Conservation (phyloP, 1,140 invertebrate genomes). For the Zaprionus ornatus region DNA sequence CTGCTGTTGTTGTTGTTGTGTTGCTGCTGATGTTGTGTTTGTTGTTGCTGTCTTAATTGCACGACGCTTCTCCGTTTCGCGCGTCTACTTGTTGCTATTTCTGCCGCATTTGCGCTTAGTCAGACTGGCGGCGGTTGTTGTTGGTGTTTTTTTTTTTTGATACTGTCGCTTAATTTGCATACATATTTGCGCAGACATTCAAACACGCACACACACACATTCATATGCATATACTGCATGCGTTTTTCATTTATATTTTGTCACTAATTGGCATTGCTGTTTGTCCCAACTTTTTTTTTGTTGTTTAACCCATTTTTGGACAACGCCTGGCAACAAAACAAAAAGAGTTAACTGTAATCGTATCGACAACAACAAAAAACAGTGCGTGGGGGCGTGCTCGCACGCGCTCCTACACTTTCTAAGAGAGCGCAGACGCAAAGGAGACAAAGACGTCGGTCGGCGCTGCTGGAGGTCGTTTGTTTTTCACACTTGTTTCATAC, state of each 20-base stretch:
- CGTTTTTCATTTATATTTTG: conserved; percentile 69
- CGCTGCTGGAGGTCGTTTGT: conserved; percentile 74
- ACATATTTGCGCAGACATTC: conserved; percentile 26
- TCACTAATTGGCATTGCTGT: conserved; percentile 76
- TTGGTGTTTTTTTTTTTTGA: conserved; percentile 37
- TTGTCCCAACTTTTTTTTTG: conserved; percentile 42
- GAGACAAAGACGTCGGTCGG: conserved; percentile 42
- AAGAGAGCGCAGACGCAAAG: conserved; percentile 47
- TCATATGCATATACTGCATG: conserved; percentile 34
- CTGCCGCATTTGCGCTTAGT: conserved; percentile 72
- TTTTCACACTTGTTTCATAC: conserved; percentile 75
- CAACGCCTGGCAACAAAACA: conserved; percentile 23
- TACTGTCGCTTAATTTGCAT: conserved; percentile 52
- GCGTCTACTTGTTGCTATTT: conserved; percentile 74
- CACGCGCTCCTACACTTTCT: conserved; percentile 59
- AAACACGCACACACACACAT: conserved; percentile 14
- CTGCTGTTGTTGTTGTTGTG: conserved; percentile 44
- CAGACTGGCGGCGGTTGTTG: conserved; percentile 68
- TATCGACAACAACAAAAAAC: conserved; percentile 47
- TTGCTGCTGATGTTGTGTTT: conserved; percentile 56
- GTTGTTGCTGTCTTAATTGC: conserved; percentile 72
- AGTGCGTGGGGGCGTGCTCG: conserved; percentile 68
- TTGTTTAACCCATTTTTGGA: conserved; percentile 49
- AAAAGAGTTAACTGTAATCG: conserved; percentile 8
- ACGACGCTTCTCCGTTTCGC: conserved; percentile 50